Conservation (phyloP, 2,113 vertebrate genomes). For the Trematomus loennbergii region DNA sequence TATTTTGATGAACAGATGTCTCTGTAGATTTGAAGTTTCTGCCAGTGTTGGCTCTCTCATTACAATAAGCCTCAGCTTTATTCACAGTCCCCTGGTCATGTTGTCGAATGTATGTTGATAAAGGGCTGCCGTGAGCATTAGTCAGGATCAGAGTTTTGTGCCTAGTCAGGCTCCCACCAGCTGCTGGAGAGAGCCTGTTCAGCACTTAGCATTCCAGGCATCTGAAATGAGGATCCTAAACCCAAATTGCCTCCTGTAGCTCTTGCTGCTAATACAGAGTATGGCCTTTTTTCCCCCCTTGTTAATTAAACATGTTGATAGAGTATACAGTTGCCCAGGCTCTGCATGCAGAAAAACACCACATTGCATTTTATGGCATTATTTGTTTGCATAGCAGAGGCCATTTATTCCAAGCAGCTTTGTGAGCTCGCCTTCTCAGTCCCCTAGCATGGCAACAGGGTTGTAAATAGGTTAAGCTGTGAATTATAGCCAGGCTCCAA, state of each 20-base stretch:
- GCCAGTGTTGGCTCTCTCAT: slow-evolving; percentile 32
- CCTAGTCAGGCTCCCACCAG: slow-evolving; percentile 59
- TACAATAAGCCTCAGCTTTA: slow-evolving; percentile 49
- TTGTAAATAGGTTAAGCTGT: slow-evolving; percentile 65
- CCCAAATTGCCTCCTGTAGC: slow-evolving; percentile 66
- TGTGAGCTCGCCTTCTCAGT: slow-evolving; percentile 36
- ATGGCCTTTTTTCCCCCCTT: slow-evolving; percentile 57
- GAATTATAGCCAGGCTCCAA: slow-evolving; percentile 41
- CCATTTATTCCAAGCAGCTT: slow-evolving; percentile 56
- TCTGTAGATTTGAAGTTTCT: slow-evolving; percentile 3
- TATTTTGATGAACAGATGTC: neutral
- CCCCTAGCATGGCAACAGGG: slow-evolving; percentile 57
- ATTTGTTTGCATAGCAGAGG: slow-evolving; percentile 77
- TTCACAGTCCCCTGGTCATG: slow-evolving; percentile 50
- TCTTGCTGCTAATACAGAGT: slow-evolving; percentile 27
- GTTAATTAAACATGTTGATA: slow-evolving; percentile 80
- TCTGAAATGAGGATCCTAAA: slow-evolving; percentile 73
- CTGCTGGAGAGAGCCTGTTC: slow-evolving; percentile 60
- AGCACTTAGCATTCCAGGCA: slow-evolving; percentile 71
- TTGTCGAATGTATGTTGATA: slow-evolving; percentile 71
- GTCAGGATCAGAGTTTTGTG: slow-evolving; percentile 62
- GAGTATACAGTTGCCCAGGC: slow-evolving; percentile 64
- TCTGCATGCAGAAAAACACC: slow-evolving; percentile 53
- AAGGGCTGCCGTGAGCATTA: slow-evolving; percentile 63
- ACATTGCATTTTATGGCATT: slow-evolving; percentile 71